Conservation (phyloP, 2,888 invertebrate genomes). For the Drosophila affinis region DNA sequence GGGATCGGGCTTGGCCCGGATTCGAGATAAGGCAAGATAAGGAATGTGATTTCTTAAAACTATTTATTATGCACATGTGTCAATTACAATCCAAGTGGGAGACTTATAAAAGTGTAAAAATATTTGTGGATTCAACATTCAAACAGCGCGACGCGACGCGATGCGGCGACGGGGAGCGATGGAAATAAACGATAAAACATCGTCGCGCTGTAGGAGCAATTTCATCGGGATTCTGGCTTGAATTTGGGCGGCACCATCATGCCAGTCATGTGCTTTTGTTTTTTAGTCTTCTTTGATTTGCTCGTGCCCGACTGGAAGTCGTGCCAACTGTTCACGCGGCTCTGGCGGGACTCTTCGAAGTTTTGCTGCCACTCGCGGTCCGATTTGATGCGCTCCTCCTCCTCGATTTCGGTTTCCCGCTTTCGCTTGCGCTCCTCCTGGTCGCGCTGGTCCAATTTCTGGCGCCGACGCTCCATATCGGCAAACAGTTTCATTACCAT, state of each 20-base stretch:
- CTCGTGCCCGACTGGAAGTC: constrained; percentile 90
- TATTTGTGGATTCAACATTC: constrained; percentile 50
- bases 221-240: constrained; percentile 94
- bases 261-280: constrained; percentile 90
- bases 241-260: constrained; percentile 95
- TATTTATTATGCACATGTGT: constrained; percentile 69
- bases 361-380: constrained; percentile 99
- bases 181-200: neutral
- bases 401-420: constrained; percentile 95
- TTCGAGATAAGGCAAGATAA: constrained; percentile 5
- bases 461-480: constrained; percentile 96
- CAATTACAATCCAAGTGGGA: constrained; percentile 65
- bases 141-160: constrained; percentile 17
- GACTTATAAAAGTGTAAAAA: constrained; percentile 78
- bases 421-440: constrained; percentile 97
- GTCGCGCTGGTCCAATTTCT: constrained; percentile 94
- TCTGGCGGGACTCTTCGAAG: constrained; percentile 98
- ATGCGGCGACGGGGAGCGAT: constrained; percentile 9
- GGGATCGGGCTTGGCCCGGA: neutral
- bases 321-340: constrained; percentile 96
- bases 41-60: constrained; percentile 49
- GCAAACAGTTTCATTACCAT: constrained; percentile 99
- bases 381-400: constrained; percentile 93
- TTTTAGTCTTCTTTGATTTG: constrained; percentile 88
- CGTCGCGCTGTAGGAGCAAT: constrained; percentile 6